These are phyloP conservation scores for Buphagus erythrorhynchus DNA, from an alignment of 2,797 vertebrate genomes.

Conservation along the genomic window DNA sequence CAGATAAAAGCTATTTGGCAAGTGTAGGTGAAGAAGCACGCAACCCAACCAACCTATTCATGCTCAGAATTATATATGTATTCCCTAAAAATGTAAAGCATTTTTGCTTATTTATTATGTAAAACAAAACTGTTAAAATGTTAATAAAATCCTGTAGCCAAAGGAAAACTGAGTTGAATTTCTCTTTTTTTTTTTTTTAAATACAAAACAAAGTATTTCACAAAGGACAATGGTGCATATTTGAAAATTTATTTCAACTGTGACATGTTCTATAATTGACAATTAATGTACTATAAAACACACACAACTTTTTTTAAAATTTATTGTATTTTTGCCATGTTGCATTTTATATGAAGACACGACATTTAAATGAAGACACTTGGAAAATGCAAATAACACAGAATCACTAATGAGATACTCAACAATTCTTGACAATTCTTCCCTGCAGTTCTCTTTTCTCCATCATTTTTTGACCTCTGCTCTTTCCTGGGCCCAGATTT, in stretches of 20 bases:
- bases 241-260: slow-evolving; percentile 40
- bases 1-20: slow-evolving; percentile 54
- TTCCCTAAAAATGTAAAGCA: slow-evolving; percentile 70
- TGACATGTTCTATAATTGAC: not conserved
- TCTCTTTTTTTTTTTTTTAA: not conserved
- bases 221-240: not conserved
- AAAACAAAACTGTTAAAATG: slow-evolving; percentile 66
- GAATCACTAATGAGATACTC: not conserved
- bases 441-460: not conserved
- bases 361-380: not conserved
- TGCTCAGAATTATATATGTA: slow-evolving; percentile 71
- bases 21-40: slow-evolving; percentile 40
- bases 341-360: not conserved
- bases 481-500: not conserved
- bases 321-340: not conserved
- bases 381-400: not conserved
- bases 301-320: not conserved
- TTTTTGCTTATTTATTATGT: slow-evolving; percentile 81
- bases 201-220: not conserved
- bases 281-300: not conserved
- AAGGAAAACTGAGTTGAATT: slow-evolving; percentile 27
- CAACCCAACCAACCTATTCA: slow-evolving; percentile 35
- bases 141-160: slow-evolving; percentile 74
- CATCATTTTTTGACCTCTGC: not conserved
- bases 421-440: not conserved